Evolutionary conservation across 2,888 invertebrate species (phyloP), one percentile per base, ranked within the genome.

Genomic region (Gymnocheta viridis): DNA sequence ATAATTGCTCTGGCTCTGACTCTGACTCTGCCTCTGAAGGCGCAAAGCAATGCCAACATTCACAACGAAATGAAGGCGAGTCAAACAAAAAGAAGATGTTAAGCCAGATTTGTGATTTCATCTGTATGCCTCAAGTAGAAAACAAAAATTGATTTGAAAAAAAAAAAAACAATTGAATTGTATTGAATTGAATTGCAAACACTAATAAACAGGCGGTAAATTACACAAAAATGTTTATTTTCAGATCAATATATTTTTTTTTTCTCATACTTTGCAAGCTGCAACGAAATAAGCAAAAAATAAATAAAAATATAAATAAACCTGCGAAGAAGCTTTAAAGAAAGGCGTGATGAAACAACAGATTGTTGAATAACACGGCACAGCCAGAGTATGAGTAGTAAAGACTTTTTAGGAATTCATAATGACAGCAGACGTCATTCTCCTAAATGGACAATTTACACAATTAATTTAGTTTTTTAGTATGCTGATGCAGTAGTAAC

Each of bases 1-100:
- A 89, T 88, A 89, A 89, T 89, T 89, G 87, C 67, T 80, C 22
- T 17, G 27, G 9, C 17, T 38, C 32, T 58, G 58, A 24, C 32
- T 58, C 29, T 41, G 51, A 10, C 4, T 51, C 19, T 41, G 41
- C 24, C 27, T 60, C 64, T 58, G 32, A 56, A 69, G 49, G 44
- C 49, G 38, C 9, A 54, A 62, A 38, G 22, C 27, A 4, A 24
- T 14, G 12, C 44, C 44, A 49, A 49, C 62, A 66, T 7, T 7
- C 44, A 44, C 41, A 35, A 47, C 17, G 24, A 76, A 22, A 41
- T n/a, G 24, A 70, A 54, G 2, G 19, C 3, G 17, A 72, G 19
- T 5, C 24, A 27, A 47, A 19, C 73, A 60, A n/a, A 19, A 41
- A 49, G 17, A 19, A 72, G 76, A 80, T 77, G 44, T 14, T 72